A percentile compares a stretch with the other conserved stretches of the same genome.
These are phyloP conservation scores for Drosophila koepferae DNA, from an alignment of 2,888 invertebrate species.

Conservation along the genomic window DNA sequence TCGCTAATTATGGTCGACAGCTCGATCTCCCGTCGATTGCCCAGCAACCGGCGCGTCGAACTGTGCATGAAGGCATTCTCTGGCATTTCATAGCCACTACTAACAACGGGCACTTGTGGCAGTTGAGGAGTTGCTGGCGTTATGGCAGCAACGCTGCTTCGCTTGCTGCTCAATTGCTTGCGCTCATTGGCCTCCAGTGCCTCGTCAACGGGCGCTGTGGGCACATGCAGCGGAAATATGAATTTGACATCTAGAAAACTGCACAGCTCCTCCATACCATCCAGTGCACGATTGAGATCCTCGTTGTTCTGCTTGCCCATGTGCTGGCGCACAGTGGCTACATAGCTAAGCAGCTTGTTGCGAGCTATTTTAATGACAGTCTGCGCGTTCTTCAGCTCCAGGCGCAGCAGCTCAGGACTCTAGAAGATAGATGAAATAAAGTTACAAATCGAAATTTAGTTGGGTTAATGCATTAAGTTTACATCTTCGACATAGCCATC, in stretches of 20 bases:
- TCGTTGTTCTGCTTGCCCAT: constrained; percentile 74
- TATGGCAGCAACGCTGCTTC: not conserved
- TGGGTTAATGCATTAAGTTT: constrained; percentile 16
- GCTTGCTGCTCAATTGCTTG: constrained; percentile 57
- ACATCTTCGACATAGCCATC: constrained; percentile 85
- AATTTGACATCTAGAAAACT: constrained; percentile 83
- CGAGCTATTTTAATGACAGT: constrained; percentile 85
- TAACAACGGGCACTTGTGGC: not conserved
- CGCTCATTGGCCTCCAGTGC: constrained; percentile 85
- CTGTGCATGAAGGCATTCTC: constrained; percentile 82
- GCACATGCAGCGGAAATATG: constrained; percentile 76
- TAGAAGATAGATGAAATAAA: constrained; percentile 41
- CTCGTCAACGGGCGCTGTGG: constrained; percentile 81
- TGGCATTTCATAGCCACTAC: constrained; percentile 80
- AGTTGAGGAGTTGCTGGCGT: not conserved
- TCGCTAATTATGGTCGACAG: constrained; percentile 80
- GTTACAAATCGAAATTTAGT: not conserved
- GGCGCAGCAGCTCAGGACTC: constrained; percentile 85
- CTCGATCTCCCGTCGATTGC: constrained; percentile 83
- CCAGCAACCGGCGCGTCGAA: constrained; percentile 79
- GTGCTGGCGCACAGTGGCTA: constrained; percentile 83
- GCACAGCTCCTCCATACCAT: constrained; percentile 86
- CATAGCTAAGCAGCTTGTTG: constrained; percentile 85
- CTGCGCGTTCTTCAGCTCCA: constrained; percentile 85
- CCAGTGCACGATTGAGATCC: constrained; percentile 84